A percentile compares a stretch with the other conserved stretches of the same genome.
These are phyloP conservation scores for Pycnomerus fuliginosus DNA, from an alignment of 2,888 invertebrate genomes.

Conservation along the genomic window DNA sequence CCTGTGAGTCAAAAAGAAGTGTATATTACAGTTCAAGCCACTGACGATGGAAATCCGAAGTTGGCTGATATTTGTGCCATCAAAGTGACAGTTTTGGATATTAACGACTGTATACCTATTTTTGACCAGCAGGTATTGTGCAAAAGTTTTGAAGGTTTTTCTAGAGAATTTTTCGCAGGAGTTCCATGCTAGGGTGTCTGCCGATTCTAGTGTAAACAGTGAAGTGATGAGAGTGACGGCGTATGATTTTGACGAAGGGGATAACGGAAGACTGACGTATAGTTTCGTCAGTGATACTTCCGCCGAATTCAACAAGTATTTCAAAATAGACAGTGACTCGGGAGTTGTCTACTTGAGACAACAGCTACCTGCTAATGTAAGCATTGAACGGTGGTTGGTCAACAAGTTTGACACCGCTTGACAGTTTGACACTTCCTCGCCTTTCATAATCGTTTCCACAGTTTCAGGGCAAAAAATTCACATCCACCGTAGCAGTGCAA, in stretches of 20 bases:
- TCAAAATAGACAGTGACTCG: conserved; percentile 76
- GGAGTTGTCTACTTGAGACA: conserved; percentile 68
- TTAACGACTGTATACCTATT: conserved; percentile 87
- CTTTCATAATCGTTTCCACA: too few relatives aligned
- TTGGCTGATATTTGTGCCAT: conserved; percentile 93
- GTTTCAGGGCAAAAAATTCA: conserved; percentile 64
- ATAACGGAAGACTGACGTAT: conserved; percentile 84
- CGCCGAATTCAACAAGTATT: conserved; percentile 62
- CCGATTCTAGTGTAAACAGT: conserved; percentile 69
- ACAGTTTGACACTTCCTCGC: too few relatives aligned
- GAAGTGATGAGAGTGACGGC: conserved; percentile 90
- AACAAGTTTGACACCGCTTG: too few relatives aligned
- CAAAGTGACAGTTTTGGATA: conserved; percentile 85
- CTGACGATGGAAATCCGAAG: conserved; percentile 88
- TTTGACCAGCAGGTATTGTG: conserved; percentile 72
- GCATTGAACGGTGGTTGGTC: too few relatives aligned
- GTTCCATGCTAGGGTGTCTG: conserved; percentile 76
- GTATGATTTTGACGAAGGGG: conserved; percentile 88
- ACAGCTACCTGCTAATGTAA: too few relatives aligned
- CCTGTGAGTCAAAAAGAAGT: conserved; percentile 80
- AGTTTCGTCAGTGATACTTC: conserved; percentile 56
- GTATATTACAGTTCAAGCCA: conserved; percentile 86
- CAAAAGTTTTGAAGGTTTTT: neutral
- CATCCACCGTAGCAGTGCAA: conserved; percentile 72
- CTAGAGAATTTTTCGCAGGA: conserved; percentile 50